Base-by-base conservation (phyloP, 1,140 invertebrate genomes). In the Drosophila pallidifrons region DNA sequence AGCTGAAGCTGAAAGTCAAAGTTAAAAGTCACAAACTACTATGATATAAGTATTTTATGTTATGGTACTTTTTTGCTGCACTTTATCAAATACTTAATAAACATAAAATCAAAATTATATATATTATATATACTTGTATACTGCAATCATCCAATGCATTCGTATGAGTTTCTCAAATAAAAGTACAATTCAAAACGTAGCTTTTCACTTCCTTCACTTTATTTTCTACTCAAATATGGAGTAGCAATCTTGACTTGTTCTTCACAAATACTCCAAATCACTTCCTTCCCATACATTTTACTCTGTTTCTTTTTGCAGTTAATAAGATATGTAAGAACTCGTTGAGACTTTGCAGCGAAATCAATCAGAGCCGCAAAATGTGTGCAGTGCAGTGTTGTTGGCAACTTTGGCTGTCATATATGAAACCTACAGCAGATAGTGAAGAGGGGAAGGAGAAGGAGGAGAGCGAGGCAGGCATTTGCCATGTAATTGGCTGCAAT, bases 401-500 rank as follows among this genome's bases (percentile, higher is more conserved):
- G 5, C 20, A 57, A 63, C 30, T 65, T 41, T 25, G 20, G 20
- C 20, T 25, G n/a, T 59, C 49, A 30, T 51, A 35, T 35, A 57
- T 20, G 32, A 10, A 57, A 41, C 38, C 8, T 51, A n/a, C 25
- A 10, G 0, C 11, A 41, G 16, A 1, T n/a, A 41, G 25, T 1
- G 5, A 20, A 28, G 47, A 3, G 13, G 2, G 51, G 32, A 3
- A 10, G 3, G 51, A 20, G 47, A 30, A 10, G 20, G 7, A 49
- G 41, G 20, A 38, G 59, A 67, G 35, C 49, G 30, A 46, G 66
- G 77, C 63, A 86, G 82, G 82, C 82, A 79, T 87, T 76, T 83
- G 85, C 77, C 71, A 81, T 89, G 86, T 89, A 89, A 89, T 89
- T 89, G 85, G 81, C 85, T 79, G 80, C 85, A 89, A 89, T 89